Base-by-base conservation (phyloP, 2,888 invertebrate genomes). In the Hemicrepidius hirtus region DNA sequence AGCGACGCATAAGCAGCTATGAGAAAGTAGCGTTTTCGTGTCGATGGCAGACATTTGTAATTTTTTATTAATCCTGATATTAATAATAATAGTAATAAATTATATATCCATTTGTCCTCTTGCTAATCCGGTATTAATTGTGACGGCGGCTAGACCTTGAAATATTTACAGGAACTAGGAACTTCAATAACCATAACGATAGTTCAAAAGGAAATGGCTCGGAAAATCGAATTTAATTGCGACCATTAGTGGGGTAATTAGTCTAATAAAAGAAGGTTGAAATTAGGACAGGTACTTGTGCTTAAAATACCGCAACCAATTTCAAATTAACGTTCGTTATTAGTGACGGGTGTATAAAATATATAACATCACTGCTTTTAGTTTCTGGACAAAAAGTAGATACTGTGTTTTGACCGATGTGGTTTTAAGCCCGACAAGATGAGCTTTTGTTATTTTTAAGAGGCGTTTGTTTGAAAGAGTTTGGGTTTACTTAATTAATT, bases 221-320 rank as follows among this genome's bases (percentile, higher is more conserved):
- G 18, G 53, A 53, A 53, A 53, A 53, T 53, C 53, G 53, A 53
- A 53, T 53, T 53, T 28, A 53, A 53, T 28, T 53, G 53, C 53
- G n/a, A 6, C 24, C 53, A 53, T 53, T 53, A 53, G 28, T 16
- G 24, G 53, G 53, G n/a, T 24, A 53, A 28, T 53, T 53, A 13
- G 28, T n/a, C n/a, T 13, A 53, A 53, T 53, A 53, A 53, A 53
- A 53, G 28, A 28, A 53, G 28, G n/a, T 21, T 32, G 28, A 28
- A 53, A 32, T 21, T 9, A 18, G 16, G 46, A 1, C 46, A 46
- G 46, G 46, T 46, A 46, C 46, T 46, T 46, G 46, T 46, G 16
- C 20, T 13, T 9, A 46, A 46, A 46, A 46, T 46, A 18, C 46
- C 46, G 46, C 53, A 53, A n/a, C 53, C 32, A 53, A 24, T 53